Evolutionary conservation across 2,888 invertebrate species (phyloP).

Genomic region (Glyphotaelius pellucidus): DNA sequence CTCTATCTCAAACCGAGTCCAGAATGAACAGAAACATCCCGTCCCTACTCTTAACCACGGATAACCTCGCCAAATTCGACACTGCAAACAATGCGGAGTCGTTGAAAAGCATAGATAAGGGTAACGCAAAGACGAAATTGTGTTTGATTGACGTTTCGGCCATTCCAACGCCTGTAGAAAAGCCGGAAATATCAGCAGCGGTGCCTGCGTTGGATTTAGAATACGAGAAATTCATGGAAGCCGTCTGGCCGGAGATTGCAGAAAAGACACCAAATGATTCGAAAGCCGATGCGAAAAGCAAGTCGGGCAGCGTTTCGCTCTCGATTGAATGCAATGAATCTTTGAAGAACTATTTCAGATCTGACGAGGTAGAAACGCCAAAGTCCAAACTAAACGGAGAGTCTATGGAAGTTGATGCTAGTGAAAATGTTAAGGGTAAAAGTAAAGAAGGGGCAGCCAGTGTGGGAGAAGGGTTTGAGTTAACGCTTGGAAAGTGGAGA

Average conservation of each 20-base stretch:
- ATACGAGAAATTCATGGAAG: conserved; percentile 72
- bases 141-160: conserved; percentile 13
- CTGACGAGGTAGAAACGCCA: background rate
- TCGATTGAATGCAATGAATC: conserved; percentile 8
- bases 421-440: conserved; percentile 13
- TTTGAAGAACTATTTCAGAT: conserved; percentile 1
- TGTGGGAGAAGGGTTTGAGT: conserved; percentile 9
- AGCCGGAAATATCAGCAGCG: background rate
- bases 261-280: conserved; percentile 69
- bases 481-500: background rate
- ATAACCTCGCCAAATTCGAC: conserved; percentile 52
- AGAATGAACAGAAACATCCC: conserved; percentile 2
- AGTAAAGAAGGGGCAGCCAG: conserved; percentile 4
- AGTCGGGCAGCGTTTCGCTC: background rate
- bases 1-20: conserved; percentile 53
- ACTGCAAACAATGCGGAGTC: background rate
- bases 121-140: conserved; percentile 45
- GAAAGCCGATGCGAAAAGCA: conserved; percentile 70
- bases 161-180: conserved; percentile 36
- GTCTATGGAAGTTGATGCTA: conserved; percentile 67
- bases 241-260: conserved; percentile 73
- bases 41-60: conserved; percentile 21
- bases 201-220: conserved; percentile 61
- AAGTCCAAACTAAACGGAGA: conserved; percentile 66
- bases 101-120: background rate